phyloP scores from a whole-genome alignment of 2,797 vertebrate genomes.

The Bovichtus diacanthus region DNA sequence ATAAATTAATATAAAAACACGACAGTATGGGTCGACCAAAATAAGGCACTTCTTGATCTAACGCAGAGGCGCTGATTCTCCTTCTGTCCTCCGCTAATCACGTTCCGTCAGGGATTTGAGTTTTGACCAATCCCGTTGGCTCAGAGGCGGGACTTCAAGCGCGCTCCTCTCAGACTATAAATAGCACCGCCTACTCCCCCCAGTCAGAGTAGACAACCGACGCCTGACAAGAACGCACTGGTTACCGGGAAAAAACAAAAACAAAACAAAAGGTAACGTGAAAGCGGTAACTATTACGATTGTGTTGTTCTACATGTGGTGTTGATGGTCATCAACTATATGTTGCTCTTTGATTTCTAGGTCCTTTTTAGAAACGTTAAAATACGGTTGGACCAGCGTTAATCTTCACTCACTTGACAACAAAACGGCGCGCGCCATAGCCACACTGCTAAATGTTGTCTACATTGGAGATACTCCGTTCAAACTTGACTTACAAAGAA shows the following conservation, averaged over 20 bases:
- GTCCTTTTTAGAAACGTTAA: accelerated
- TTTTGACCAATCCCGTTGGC: conserved; percentile 40
- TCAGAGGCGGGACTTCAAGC: conserved; percentile 18
- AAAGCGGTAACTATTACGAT: accelerated
- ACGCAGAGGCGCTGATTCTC: neutral
- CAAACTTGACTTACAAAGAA: neutral
- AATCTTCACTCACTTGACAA: conserved; percentile 20
- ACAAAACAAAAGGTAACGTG: conserved; percentile 47
- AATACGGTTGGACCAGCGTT: accelerated
- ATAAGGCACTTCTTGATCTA: neutral
- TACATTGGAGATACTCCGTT: accelerated
- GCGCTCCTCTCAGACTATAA: conserved; percentile 53
- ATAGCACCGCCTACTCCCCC: neutral
- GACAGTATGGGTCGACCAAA: neutral
- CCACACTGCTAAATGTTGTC: conserved; percentile 33
- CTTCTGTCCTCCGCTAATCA: conserved; percentile 45
- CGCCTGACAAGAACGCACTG: accelerated
- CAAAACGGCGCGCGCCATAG: conserved; percentile 63
- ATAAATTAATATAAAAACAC: neutral
- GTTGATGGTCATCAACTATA: accelerated
- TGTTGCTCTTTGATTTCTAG: accelerated
- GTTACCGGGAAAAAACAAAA: neutral
- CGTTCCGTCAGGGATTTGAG: neutral
- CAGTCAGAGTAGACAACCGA: accelerated
- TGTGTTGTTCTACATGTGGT: accelerated